Conservation (phyloP, 37 sponge, comb jelly and placozoan species). For the Eunapius fragilis region DNA sequence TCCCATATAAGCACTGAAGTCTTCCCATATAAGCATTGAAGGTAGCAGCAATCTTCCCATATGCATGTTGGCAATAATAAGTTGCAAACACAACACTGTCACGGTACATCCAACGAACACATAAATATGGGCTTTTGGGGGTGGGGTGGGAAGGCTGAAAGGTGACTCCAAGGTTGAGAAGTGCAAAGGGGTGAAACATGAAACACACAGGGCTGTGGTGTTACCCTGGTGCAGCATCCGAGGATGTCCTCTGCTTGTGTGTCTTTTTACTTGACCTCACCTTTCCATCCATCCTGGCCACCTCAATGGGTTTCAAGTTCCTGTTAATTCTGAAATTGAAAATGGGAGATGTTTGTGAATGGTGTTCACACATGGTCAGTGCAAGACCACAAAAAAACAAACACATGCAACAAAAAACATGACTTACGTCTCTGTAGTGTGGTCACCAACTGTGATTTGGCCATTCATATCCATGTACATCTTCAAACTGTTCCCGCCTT, state of each 20-base stretch:
- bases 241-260: neutral
- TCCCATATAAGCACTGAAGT: too few relatives aligned
- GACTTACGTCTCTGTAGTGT: neutral
- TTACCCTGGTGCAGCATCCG: neutral
- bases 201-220: neutral
- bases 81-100: neutral
- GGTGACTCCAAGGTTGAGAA: neutral
- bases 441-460: constrained; percentile 11
- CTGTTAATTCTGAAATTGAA: constrained; percentile 15
- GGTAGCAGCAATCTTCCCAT: too few relatives aligned
- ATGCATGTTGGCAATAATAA: too few relatives aligned
- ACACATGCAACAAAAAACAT: neutral
- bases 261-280: constrained; percentile 6
- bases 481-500: constrained; percentile 8
- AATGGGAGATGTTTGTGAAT: neutral
- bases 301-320: constrained; percentile 44
- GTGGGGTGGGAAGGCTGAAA: too few relatives aligned
- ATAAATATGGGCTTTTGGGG: neutral
- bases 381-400: neutral
- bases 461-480: constrained; percentile 34
- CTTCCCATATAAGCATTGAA: too few relatives aligned
- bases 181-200: neutral
- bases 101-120: neutral
- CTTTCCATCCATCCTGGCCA: neutral
- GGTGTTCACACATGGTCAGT: neutral